Evolutionary conservation across 2,113 vertebrate genomes (phyloP), one percentile per base, ranked within the genome.

Genomic region (Salvelinus sp.): DNA sequence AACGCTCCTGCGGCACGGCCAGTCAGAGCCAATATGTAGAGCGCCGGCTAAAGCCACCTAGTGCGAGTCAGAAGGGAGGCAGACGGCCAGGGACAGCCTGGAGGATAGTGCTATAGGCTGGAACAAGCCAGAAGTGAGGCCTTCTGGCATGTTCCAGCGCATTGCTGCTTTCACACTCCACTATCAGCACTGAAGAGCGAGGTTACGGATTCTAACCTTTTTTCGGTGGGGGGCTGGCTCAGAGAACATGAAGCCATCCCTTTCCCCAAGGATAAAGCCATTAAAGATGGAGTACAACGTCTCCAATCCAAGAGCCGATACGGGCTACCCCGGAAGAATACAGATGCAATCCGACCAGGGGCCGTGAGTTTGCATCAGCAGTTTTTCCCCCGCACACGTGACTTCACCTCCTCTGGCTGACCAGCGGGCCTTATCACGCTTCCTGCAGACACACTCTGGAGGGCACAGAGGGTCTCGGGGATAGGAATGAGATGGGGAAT

Each of bases 261-360:
- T 47, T 67, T 79, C 69, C 76, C 78, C 57, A 74, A 82, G 73
- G 80, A 69, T 76, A 73, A 80, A 76, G 27, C 76, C 73, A 83
- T 83, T 85, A 82, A 20, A 38, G 62, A 82, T 79, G 76, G 63
- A 72, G 70, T 44, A 71, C 27, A 4, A 68, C 16, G 38, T 69
- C 62, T 65, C 70, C 57, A 64, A 77, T 74, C 70, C 67, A 58
- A 54, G 12, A 63, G 70, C 77, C 78, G 65, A 66, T 66, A 30
- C 64, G 64, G 73, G 67, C 67, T 74, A 69, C 78, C 80, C 70
- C 18, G 64, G 7, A 63, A 71, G 47, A 70, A 75, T 64, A 78
- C 63, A 57, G 20, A 70, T 79, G 74, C 47, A 74, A 83, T 74
- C 47, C 58, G 77, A 83, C 67, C 77, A 69, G 2, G 18, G 20